phyloP scores from a whole-genome alignment of 2,797 vertebrate species.

The Holocentrus rufus region DNA sequence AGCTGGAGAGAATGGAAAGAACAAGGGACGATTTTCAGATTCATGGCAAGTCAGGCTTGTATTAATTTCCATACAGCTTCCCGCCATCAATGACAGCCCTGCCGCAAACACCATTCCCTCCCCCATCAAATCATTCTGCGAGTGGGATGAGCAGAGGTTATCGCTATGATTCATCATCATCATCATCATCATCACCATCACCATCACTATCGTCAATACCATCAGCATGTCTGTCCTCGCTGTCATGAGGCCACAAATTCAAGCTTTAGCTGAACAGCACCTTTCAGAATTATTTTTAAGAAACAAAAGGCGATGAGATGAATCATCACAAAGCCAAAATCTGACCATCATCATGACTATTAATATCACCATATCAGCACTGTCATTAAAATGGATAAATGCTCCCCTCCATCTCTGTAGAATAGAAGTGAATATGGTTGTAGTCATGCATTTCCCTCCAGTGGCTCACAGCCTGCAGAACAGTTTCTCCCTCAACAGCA shows the following conservation, averaged over 20 bases:
- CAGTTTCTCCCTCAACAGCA: background rate
- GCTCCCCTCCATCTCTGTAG: too few species aligned
- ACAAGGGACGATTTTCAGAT: slow-evolving; percentile 62
- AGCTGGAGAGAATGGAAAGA: slow-evolving; percentile 55
- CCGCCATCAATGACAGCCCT: background rate
- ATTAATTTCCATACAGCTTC: slow-evolving; percentile 53
- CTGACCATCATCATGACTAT: background rate
- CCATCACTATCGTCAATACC: background rate
- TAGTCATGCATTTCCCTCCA: background rate
- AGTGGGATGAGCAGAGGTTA: background rate
- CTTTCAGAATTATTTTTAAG: too few species aligned
- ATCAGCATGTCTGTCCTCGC: background rate
- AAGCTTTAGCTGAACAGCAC: too few species aligned
- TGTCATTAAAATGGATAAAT: background rate
- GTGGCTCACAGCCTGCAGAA: background rate
- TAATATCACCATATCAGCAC: background rate
- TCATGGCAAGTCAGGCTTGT: slow-evolving; percentile 60
- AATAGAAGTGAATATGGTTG: background rate
- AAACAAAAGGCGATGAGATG: too few species aligned
- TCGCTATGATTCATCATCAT: background rate
- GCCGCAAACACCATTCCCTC: too few species aligned
- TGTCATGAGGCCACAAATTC: too few species aligned
- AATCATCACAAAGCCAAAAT: too few species aligned
- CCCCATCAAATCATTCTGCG: background rate
- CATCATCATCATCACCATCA: background rate